A percentile compares a stretch with the other conserved stretches of the same genome.
Conservation (phyloP, 2,113 vertebrate species). For the Mastomys natalensis region DNA sequence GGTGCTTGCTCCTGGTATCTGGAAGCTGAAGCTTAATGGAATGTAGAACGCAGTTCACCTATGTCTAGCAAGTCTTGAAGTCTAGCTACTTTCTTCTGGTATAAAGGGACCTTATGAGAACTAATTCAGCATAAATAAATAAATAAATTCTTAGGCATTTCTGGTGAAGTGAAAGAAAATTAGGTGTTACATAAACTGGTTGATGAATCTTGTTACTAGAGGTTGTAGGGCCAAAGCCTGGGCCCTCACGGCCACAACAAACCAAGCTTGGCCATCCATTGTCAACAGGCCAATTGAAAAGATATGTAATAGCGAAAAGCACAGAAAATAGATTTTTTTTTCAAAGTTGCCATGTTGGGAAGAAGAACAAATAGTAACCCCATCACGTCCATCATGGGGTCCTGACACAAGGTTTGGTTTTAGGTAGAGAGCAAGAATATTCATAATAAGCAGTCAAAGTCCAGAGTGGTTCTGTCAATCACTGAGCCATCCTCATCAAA, state of each 20-base stretch:
- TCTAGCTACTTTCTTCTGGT: not conserved
- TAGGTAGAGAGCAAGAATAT: not conserved
- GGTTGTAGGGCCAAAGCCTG: not conserved
- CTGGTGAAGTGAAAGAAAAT: conserved; percentile 28
- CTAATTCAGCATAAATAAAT: not conserved
- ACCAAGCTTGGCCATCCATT: not conserved
- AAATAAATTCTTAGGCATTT: not conserved
- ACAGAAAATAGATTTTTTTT: not conserved
- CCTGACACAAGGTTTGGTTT: not conserved
- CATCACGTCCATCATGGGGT: not conserved
- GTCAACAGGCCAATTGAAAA: not conserved
- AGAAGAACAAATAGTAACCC: not conserved
- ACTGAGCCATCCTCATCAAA: not conserved
- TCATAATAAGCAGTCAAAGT: not conserved
- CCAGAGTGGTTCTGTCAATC: not conserved
- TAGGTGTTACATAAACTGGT: not conserved
- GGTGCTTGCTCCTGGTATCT: not conserved
- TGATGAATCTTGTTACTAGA: not conserved
- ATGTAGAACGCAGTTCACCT: not conserved
- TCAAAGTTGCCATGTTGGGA: not conserved
- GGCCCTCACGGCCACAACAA: not conserved
- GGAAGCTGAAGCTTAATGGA: not conserved
- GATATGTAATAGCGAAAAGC: not conserved
- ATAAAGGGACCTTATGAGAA: not conserved
- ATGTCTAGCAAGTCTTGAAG: not conserved